These are phyloP conservation scores for Macaca mulatta DNA, from an alignment of 2,113 vertebrate genomes.

Conservation along the genomic window DNA sequence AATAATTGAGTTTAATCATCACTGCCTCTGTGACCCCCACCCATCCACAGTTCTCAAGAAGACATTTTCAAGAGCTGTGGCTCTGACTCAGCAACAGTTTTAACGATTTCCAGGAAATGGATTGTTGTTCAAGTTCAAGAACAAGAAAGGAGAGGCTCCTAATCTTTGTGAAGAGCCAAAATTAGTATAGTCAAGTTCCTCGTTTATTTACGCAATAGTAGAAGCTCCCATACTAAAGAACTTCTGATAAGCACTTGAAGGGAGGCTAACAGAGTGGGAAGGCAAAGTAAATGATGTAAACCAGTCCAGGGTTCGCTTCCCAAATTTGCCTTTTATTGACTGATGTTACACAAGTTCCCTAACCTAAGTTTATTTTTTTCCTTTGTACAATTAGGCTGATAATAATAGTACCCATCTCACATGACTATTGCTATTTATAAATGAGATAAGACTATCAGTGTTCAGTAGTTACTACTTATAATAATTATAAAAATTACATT, in stretches of 20 bases:
- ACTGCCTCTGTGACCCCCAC: background rate
- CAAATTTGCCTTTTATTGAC: background rate
- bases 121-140: conserved; percentile 72
- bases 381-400: background rate
- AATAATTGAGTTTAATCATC: conserved; percentile 55
- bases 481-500: background rate
- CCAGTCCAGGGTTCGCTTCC: background rate
- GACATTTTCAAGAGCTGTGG: conserved; percentile 68
- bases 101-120: conserved; percentile 78
- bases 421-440: background rate
- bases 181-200: conserved; percentile 76
- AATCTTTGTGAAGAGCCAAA: conserved; percentile 81
- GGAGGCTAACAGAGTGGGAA: background rate
- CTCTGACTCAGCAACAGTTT: conserved; percentile 55
- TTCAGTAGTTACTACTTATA: background rate
- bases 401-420: background rate
- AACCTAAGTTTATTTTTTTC: background rate
- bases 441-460: background rate
- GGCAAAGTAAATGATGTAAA: background rate
- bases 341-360: background rate
- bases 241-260: conserved; percentile 76
- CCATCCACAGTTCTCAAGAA: background rate
- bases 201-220: conserved; percentile 79
- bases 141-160: conserved; percentile 71
- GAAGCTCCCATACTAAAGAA: conserved; percentile 77